Conservation (phyloP, 2,888 invertebrate genomes). For the Aplocera efformata region DNA sequence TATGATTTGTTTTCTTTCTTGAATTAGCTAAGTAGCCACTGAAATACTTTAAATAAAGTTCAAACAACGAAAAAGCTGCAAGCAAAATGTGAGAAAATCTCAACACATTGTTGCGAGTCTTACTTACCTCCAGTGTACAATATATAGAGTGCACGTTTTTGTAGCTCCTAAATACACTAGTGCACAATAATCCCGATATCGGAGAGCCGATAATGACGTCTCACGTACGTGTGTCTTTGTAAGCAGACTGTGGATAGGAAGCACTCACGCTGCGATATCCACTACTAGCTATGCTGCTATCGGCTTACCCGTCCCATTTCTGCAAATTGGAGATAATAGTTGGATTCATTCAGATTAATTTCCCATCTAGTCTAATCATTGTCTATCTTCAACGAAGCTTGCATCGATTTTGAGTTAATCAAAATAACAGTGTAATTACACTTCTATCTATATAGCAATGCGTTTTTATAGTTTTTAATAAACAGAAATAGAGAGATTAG, state of each 20-base stretch:
- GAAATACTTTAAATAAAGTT: no score
- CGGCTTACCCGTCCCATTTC: neutral
- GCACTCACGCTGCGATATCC: conserved; percentile 6
- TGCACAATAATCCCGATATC: conserved; percentile 51
- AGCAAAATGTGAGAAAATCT: conserved; percentile 11
- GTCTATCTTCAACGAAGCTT: no score
- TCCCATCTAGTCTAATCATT: neutral
- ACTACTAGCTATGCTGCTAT: conserved; percentile 11
- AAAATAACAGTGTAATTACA: no score
- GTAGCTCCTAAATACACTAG: conserved; percentile 37
- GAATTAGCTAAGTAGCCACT: no score
- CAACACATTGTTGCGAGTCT: conserved; percentile 1
- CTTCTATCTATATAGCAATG: neutral
- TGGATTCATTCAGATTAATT: neutral
- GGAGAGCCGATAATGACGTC: conserved; percentile 53
- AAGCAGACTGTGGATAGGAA: conserved; percentile 32
- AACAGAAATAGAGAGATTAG: conserved; percentile 5
- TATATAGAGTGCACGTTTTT: conserved; percentile 21
- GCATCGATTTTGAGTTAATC: no score
- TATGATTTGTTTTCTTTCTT: no score
- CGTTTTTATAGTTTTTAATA: conserved; percentile 1
- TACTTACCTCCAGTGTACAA: conserved; percentile 8
- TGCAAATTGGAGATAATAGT: neutral
- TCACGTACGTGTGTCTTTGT: conserved; percentile 54
- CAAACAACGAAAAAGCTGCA: no score